A percentile compares a stretch with the other conserved stretches of the same genome.
Conservation (phyloP, 64 coral and sea anemone genomes). For the Orbicella faveolata region DNA sequence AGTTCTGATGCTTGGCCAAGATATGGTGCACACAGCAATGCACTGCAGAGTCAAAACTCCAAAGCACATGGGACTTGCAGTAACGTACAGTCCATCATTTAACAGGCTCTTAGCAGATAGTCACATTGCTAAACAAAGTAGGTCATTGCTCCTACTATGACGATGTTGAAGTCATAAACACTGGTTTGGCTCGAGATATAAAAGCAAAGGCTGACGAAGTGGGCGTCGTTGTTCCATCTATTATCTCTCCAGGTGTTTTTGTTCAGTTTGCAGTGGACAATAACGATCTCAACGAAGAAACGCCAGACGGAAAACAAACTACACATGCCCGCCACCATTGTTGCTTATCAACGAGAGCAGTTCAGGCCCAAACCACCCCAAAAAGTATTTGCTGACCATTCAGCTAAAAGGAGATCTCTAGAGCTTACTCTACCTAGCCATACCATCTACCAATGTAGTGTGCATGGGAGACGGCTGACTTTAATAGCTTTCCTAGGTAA, state of each 20-base stretch:
- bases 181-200: constrained; percentile 54
- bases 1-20: constrained; percentile 55
- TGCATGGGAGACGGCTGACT: neutral
- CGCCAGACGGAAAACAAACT: constrained; percentile 62
- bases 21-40: constrained; percentile 42
- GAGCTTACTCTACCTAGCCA: neutral
- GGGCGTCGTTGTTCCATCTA: constrained; percentile 55
- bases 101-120: constrained; percentile 48
- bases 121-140: constrained; percentile 51
- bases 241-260: constrained; percentile 50
- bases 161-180: constrained; percentile 37
- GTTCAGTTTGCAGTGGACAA: constrained; percentile 54
- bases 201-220: constrained; percentile 8
- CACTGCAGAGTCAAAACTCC: constrained; percentile 49
- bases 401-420: neutral
- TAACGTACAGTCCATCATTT: constrained; percentile 49
- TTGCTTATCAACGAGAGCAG: constrained; percentile 18
- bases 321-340: constrained; percentile 65
- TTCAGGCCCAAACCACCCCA: constrained; percentile 28
- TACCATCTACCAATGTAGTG: neutral
- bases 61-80: constrained; percentile 65
- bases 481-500: too few species aligned
- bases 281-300: constrained; percentile 55
- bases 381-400: too few species aligned
- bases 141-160: constrained; percentile 69